Evolutionary conservation across 2,888 invertebrate species (phyloP).

Genomic region (Tinea semifulvella): DNA sequence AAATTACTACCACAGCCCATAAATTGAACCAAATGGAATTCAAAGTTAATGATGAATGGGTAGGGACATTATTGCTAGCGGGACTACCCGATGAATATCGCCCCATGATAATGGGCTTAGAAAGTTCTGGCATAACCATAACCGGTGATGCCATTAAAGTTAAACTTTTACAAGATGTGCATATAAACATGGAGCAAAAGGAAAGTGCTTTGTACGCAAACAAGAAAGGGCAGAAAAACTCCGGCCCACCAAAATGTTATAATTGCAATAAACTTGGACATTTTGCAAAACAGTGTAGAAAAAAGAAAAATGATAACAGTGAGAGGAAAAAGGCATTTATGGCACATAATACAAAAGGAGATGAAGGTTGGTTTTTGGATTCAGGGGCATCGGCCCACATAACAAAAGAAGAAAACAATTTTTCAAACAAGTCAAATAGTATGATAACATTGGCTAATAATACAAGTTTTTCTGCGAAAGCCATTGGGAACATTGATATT

Average conservation of each 20-base stretch:
- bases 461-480: background rate
- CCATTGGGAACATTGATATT: background rate
- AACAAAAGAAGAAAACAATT: too few relatives aligned
- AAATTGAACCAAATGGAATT: background rate
- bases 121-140: background rate
- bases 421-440: too few relatives aligned
- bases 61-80: constrained; percentile 27
- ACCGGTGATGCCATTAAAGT: background rate
- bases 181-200: background rate
- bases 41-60: constrained; percentile 21
- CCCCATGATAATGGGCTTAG: constrained; percentile 24
- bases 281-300: background rate
- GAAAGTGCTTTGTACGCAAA: background rate
- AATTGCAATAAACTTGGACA: constrained; percentile 5
- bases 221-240: too few relatives aligned
- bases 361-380: too few relatives aligned
- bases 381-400: too few relatives aligned
- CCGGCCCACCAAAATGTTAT: background rate
- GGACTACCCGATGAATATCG: constrained; percentile 24
- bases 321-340: too few relatives aligned
- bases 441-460: too few relatives aligned
- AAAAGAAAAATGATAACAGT: constrained; percentile 1
- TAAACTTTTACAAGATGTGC: background rate
- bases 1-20: background rate
- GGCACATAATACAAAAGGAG: background rate